These are phyloP conservation scores for Embidobia sp. DNA, from an alignment of 2,888 invertebrate genomes.

Conservation along the genomic window DNA sequence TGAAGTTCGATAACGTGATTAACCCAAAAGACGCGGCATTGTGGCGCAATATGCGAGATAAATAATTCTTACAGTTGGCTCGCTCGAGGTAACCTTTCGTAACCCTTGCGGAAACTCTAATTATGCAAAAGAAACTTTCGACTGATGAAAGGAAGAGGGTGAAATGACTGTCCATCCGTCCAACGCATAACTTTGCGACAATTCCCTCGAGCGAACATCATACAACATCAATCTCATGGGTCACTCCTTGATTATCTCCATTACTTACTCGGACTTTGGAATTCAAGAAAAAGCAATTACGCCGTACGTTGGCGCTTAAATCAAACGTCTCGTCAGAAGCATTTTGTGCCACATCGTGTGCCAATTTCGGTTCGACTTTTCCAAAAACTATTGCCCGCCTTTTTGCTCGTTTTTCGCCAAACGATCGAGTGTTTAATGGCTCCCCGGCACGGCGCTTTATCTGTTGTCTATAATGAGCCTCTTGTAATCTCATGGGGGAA, in stretches of 20 bases:
- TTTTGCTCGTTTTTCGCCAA: neutral
- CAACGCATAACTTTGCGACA: conserved; percentile 62
- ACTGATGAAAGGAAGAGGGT: conserved; percentile 67
- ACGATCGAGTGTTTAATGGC: conserved; percentile 30
- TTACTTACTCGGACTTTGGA: conserved; percentile 51
- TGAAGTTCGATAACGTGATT: conserved; percentile 45
- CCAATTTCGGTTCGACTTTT: neutral
- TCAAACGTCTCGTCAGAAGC: conserved; percentile 10
- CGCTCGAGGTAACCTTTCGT: conserved; percentile 60
- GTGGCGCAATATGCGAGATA: conserved; percentile 38
- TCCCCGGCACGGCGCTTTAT: conserved; percentile 31
- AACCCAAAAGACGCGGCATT: conserved; percentile 27
- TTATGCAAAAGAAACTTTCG: conserved; percentile 72
- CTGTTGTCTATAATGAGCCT: conserved; percentile 47
- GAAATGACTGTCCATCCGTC: conserved; percentile 63
- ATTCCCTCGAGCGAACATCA: conserved; percentile 62
- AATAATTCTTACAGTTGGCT: conserved; percentile 62
- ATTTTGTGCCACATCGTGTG: neutral
- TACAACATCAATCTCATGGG: conserved; percentile 63
- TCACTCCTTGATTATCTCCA: conserved; percentile 62
- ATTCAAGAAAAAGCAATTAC: conserved; percentile 51
- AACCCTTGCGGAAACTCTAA: conserved; percentile 68
- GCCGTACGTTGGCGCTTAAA: neutral
- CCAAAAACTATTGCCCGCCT: neutral
- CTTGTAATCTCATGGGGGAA: conserved; percentile 45